phyloP scores from a whole-genome alignment of 1,140 invertebrate species.

The Mercenaria mercenaria region DNA sequence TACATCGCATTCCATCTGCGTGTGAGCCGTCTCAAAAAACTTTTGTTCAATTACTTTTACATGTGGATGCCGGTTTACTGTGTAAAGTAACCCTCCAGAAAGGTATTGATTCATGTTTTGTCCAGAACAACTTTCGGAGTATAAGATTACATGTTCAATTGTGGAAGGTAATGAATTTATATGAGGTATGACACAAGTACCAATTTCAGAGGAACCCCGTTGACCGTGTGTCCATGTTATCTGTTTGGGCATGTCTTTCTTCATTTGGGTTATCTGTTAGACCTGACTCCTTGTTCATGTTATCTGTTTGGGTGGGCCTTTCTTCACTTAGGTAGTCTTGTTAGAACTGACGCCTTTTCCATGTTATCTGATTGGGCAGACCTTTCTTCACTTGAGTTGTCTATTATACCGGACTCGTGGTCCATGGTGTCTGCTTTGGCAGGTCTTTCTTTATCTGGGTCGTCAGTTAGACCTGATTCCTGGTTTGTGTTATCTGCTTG shows the following conservation, averaged over 20 bases:
- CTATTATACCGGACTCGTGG: too few species aligned
- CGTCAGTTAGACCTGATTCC: too few species aligned
- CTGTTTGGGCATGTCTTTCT: background rate
- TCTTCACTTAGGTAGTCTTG: background rate
- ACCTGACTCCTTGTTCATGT: background rate
- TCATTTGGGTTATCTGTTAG: background rate
- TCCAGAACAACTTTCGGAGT: conserved; percentile 48
- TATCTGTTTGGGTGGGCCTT: background rate
- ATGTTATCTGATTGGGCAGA: background rate
- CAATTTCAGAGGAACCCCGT: conserved; percentile 37
- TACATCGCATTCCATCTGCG: conserved; percentile 49
- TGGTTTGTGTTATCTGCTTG: too few species aligned
- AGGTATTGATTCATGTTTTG: conserved; percentile 59
- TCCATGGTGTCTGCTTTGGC: too few species aligned
- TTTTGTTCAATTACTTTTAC: conserved; percentile 36
- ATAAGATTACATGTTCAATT: conserved; percentile 30
- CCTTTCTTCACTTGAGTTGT: background rate
- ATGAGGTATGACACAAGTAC: background rate
- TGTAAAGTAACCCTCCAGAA: background rate
- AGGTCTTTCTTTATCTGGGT: too few species aligned
- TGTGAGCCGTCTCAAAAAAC: conserved; percentile 17
- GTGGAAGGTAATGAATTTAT: background rate
- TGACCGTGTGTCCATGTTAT: conserved; percentile 6
- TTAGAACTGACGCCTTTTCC: background rate
- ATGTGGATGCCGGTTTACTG: background rate